Base-by-base conservation (phyloP, 2,113 vertebrate genomes). In the Rostratula benghalensis region DNA sequence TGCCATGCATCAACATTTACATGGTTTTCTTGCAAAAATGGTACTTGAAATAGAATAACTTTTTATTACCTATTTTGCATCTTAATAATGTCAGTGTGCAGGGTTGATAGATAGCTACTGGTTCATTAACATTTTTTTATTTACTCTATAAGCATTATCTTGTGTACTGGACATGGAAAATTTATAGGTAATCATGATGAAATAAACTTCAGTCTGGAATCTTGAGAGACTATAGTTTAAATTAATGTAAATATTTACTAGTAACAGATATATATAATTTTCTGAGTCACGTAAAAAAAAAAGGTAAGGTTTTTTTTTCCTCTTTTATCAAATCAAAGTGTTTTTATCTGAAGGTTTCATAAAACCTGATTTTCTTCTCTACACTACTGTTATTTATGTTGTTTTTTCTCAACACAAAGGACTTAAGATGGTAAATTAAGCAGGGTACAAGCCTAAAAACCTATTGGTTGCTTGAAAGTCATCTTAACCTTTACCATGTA, bases 11-110 rank as follows among this genome's bases (percentile, higher is more conserved):
- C 97, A 97, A 96, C 96, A 96, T 97, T 97, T 97, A 91, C 75
- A 92, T 91, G 90, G 33, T 96, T 97, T 96, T 74, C 57, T 46
- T 86, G 94, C 14, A 91, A 96, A 97, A 96, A 97, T 71, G 74
- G 81, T 88, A 97, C 97, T 97, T 98, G 94, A 98, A 97, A 97
- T 90, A 96, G 87, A 97, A 97, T 96, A 97, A 95, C 69, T 92
- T 96, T 97, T 95, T 83, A 94, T 94, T 93, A 48, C 94, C 22
- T 89, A 90, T 83, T 96, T 94, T 95, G 43, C 45, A 84, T 39
- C 37, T 90, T 94, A 95, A 97, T 93, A 93, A 90, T 43, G 71
- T 67, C 87, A 89, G 35, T 43, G 39, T 64, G 31, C 43, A 25
- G 67, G 61, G 89, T 77, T 60, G 89, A 86, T 85, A 92, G 93